phyloP scores from a whole-genome alignment of 2,888 invertebrate species.

The Orthosia cruda region DNA sequence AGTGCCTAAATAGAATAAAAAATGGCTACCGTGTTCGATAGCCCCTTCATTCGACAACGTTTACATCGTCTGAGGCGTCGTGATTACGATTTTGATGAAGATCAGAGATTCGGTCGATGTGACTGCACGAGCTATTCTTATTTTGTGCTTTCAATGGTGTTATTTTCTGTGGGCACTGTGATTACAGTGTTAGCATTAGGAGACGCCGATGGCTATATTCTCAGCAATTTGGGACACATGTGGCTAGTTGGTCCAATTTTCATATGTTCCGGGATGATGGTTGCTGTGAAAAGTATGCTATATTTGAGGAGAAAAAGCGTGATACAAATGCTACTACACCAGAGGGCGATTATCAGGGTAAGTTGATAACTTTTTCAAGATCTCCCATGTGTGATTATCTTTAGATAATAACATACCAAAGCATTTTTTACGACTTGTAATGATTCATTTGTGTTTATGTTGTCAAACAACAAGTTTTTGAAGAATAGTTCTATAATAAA shows the following conservation, averaged over 20 bases:
- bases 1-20: slow-evolving; percentile 69
- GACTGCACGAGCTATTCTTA: slow-evolving; percentile 94
- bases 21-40: slow-evolving; percentile 93
- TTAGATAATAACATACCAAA: no score
- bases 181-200: slow-evolving; percentile 93
- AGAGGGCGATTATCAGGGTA: slow-evolving; percentile 92
- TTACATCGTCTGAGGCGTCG: slow-evolving; percentile 92
- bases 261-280: slow-evolving; percentile 93
- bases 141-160: slow-evolving; percentile 92
- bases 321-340: slow-evolving; percentile 93
- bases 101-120: slow-evolving; percentile 92
- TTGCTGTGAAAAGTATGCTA: slow-evolving; percentile 93
- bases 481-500: background rate
- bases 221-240: slow-evolving; percentile 93
- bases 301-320: slow-evolving; percentile 93
- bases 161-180: slow-evolving; percentile 93
- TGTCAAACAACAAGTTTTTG: slow-evolving; percentile 42
- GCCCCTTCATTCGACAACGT: slow-evolving; percentile 92
- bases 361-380: slow-evolving; percentile 69
- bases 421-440: slow-evolving; percentile 40
- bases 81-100: slow-evolving; percentile 92
- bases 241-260: slow-evolving; percentile 94
- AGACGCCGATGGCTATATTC: slow-evolving; percentile 92
- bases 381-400: background rate
- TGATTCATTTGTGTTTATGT: slow-evolving; percentile 44